Base-by-base conservation (phyloP, 2,888 invertebrate genomes). In the Brenthis ino region DNA sequence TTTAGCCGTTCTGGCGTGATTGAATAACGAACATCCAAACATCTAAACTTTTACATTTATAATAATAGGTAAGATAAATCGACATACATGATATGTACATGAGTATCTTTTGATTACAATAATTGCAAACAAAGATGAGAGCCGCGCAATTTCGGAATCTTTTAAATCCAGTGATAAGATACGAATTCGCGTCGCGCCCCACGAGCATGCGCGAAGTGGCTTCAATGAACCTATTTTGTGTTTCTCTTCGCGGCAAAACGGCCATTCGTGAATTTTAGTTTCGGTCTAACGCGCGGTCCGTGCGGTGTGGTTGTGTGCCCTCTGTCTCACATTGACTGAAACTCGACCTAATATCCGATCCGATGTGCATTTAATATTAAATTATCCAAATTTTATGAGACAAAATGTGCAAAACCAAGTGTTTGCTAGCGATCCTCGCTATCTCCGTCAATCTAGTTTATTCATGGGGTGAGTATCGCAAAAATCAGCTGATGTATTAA, bases 391-490 rank as follows among this genome's bases (percentile, higher is more conserved):
- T 81, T 88, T 88, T 79, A 89, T 91, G 85, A 90, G 84, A 86
- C 81, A 91, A 89, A 87, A 93, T 93, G 92, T 88, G 85, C 79
- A 84, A 76, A 82, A 77, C 76, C 77, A 84, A 84, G 85, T 88
- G 87, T 81, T 74, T 86, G 33, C 77, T 91, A 70, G 82, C 85
- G 65, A 76, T 87, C 70, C 48, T 86, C 71, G 81, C 84, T 48
- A 74, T 91, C 64, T 82, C 80, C 63, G 72, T 86, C 74, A 83
- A 83, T 77, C 76, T 82, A 73, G 89, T 81, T 72, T 82, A 85
- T 70, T 82, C 85, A 20, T 93, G 92, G 92, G 92, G 92, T 92
- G 72, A 90, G 92, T 92, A 84, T 81, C 76, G 77, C 53, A 73
- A 74, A 72, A 79, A 88, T 90, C 91, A 91, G 91, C 91, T 91